Evolutionary conservation across 2,797 vertebrate species (phyloP), one percentile per base, ranked within the genome.

Genomic region (Myotis pilosus): DNA sequence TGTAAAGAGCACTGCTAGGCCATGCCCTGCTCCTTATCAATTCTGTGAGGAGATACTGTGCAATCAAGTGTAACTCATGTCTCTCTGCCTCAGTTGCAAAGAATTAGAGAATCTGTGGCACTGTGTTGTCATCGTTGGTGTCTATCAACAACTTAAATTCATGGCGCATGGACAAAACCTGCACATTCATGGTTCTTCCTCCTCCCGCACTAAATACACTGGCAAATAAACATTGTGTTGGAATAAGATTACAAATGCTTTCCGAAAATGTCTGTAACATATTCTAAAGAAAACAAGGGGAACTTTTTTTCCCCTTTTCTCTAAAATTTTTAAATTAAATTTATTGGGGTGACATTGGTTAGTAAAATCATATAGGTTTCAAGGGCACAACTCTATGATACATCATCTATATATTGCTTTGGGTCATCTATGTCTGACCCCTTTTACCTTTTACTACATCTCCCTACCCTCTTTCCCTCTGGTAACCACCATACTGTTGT

Each of bases 1-100:
- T 83, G 89, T 90, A 94, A 95, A 95, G 89, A 44, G 33, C 47
- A 11, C n/a, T 2, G 17, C 55, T 51, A 92, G 93, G 87, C 30
- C 85, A 19, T 28, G 60, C 49, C 22, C 6, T 33, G 84, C 64
- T 91, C 60, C 41, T 78, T 82, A 28, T n/a, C 33, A 68, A 86
- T 82, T 87, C 92, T 91, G 38, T 16, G 30, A 81, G 74, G n/a
- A 90, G 47, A 86, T 44, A 51, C 3, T 8, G 8, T 60, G 15
- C 81, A 51, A 44, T 84, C 91, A 74, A 19, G 22, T 71, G 8
- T 76, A 47, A 91, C 74, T 92, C 94, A 49, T 8, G 22, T 90
- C 85, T 95, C 85, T 78, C 57, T 86, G 80, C 44, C 36, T 90
- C 47, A 51, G 57, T 84, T 86, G 64, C 89, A 78, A 44, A 95